Base-by-base conservation (phyloP, 2,888 invertebrate species). In the Chrysodeixis includens region DNA sequence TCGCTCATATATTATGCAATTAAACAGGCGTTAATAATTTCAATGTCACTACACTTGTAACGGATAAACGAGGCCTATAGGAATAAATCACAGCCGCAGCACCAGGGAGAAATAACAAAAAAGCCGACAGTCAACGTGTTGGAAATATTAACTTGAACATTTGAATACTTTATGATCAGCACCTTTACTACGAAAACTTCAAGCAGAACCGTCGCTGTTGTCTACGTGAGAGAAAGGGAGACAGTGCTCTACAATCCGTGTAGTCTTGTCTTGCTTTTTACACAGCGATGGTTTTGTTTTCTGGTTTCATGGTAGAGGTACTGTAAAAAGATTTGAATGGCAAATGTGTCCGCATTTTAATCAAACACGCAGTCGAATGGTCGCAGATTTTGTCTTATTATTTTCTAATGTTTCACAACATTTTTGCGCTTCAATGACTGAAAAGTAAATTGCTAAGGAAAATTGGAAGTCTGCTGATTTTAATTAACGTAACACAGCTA, bases 101-200 rank as follows among this genome's bases (percentile, higher is more conserved):
- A 49, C 46, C 10, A 67, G 63, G 69, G 83, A 82, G 82, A 80
- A 80, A 74, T 78, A 74, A 77, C 74, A 74, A 59, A 72, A 87
- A 88, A 89, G 83, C 85, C 82, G 81, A 78, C 73, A 80, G 82
- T 46, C 85, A 85, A 93, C 93, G 93, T 92, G 93, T 91, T 90
- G 90, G 89, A 92, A 93, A 93, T 93, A 93, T 93, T 92, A 93
- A 93, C 91, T 88, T 84, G 85, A 85, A 82, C 90, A 92, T 94
- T 94, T 93, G 92, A 94, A 93, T 93, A 91, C 91, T 93, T 94
- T 93, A 93, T 93, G 94, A 93, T 93, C 93, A 90, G 93, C 3
- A 26, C 26, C 26, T 26, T 6, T 26, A 26, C 26, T 26, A 26
- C 26, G 26, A 26, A 26, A 2, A 26, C 26, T 26, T 26, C 3